These are phyloP conservation scores for Morpho deidamia DNA, from an alignment of 2,888 invertebrate species.

Conservation along the genomic window DNA sequence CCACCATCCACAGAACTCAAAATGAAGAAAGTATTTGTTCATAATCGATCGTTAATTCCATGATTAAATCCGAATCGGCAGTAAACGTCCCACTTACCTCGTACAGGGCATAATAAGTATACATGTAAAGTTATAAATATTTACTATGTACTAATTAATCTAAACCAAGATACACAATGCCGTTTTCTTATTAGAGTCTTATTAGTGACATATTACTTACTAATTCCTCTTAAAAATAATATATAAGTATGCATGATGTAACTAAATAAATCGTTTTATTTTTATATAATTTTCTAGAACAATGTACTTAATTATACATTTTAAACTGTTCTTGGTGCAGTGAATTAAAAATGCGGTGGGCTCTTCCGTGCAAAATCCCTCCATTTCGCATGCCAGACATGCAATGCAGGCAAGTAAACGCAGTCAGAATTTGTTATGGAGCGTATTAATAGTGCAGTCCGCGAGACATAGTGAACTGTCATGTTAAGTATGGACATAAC, in stretches of 20 bases:
- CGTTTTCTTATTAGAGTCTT: too few relatives aligned
- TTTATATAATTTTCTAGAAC: neutral
- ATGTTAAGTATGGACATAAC: slow-evolving; percentile 7
- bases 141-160: too few relatives aligned
- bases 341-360: slow-evolving; percentile 18
- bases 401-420: slow-evolving; percentile 23
- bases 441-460: slow-evolving; percentile 19
- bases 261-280: neutral
- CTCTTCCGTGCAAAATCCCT: slow-evolving; percentile 19
- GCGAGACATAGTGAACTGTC: slow-evolving; percentile 18
- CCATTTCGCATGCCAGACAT: slow-evolving; percentile 22
- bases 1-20: slow-evolving; percentile 65
- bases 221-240: neutral
- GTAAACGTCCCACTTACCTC: slow-evolving; percentile 69
- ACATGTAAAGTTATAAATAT: too few relatives aligned
- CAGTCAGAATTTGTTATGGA: slow-evolving; percentile 23
- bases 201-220: too few relatives aligned
- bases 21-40: slow-evolving; percentile 77
- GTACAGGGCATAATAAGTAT: too few relatives aligned
- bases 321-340: slow-evolving; percentile 7
- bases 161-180: too few relatives aligned
- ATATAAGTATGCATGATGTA: too few relatives aligned
- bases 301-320: neutral
- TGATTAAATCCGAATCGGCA: slow-evolving; percentile 70
- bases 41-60: slow-evolving; percentile 77